A percentile compares a stretch with the other conserved stretches of the same genome.
Evolutionary conservation across 2,888 invertebrate genomes (phyloP).

Genomic region (Rhorus exstirpatorius): DNA sequence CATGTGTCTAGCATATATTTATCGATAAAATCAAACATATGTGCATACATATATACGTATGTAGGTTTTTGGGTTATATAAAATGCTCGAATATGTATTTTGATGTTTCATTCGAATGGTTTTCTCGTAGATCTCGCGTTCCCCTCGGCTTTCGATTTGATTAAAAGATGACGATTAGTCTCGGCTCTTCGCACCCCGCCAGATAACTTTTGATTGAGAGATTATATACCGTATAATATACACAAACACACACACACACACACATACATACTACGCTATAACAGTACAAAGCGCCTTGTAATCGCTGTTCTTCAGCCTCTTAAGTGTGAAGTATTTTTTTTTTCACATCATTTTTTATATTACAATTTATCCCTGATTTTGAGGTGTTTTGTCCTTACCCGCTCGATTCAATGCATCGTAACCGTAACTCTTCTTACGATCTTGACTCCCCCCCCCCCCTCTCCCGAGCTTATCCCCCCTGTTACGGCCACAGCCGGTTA

Average conservation of each 20-base stretch:
- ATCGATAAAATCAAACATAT: neutral
- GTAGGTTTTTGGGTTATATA: neutral
- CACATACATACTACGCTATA: neutral
- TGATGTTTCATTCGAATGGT: conserved; percentile 14
- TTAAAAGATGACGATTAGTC: conserved; percentile 65
- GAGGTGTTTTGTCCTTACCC: no score
- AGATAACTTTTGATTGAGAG: conserved; percentile 61
- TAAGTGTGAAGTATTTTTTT: no score
- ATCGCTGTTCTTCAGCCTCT: no score
- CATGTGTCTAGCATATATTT: neutral
- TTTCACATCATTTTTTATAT: no score
- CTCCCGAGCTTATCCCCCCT: no score
- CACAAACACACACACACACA: neutral
- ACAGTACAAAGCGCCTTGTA: no score
- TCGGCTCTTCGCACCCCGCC: conserved; percentile 56
- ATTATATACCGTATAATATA: conserved; percentile 39
- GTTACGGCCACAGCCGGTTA: no score
- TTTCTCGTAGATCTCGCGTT: conserved; percentile 2
- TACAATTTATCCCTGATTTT: no score
- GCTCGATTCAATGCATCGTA: no score
- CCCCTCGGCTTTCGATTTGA: conserved; percentile 39
- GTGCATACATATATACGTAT: no score
- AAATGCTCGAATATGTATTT: conserved; percentile 1
- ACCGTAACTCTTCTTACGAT: no score
- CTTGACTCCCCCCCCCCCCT: no score